Percentiles rank a stretch among this genome's conserved stretches.
These are phyloP conservation scores for Eriosoma lanigerum DNA, from an alignment of 1,140 invertebrate species.

Conservation along the genomic window DNA sequence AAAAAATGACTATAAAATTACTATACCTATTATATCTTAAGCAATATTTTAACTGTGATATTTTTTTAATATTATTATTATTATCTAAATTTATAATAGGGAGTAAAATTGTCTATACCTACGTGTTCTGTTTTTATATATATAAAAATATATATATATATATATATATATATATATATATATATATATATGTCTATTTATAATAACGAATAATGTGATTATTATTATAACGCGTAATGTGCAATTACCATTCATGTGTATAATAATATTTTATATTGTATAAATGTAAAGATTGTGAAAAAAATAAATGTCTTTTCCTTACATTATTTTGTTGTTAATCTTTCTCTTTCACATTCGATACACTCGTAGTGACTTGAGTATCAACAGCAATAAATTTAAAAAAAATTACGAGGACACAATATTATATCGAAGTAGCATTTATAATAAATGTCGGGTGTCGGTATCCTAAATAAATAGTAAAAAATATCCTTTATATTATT, in stretches of 20 bases:
- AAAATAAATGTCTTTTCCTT: constrained; percentile 21
- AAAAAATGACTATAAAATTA: too few species aligned
- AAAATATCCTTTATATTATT: too few species aligned
- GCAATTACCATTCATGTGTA: background rate
- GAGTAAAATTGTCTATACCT: too few species aligned
- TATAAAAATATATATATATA: background rate
- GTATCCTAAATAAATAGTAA: too few species aligned
- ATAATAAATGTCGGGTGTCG: too few species aligned
- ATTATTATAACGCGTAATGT: background rate
- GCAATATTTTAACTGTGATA: constrained; percentile 30
- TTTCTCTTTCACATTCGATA: too few species aligned
- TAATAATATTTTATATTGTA: background rate
- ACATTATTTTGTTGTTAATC: too few species aligned
- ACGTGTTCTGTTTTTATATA: too few species aligned
- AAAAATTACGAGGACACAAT: too few species aligned
- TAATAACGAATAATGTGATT: background rate
- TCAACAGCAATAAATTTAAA: too few species aligned
- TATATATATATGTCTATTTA: background rate
- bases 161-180: background rate
- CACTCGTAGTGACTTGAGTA: too few species aligned
- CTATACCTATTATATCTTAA: constrained; percentile 13
- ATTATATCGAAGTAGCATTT: too few species aligned
- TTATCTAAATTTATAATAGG: background rate
- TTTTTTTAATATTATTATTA: constrained; percentile 10
- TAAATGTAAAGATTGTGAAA: constrained; percentile 4